These are phyloP conservation scores for Melanotus villosus DNA, from an alignment of 2,888 invertebrate genomes.

Conservation along the genomic window DNA sequence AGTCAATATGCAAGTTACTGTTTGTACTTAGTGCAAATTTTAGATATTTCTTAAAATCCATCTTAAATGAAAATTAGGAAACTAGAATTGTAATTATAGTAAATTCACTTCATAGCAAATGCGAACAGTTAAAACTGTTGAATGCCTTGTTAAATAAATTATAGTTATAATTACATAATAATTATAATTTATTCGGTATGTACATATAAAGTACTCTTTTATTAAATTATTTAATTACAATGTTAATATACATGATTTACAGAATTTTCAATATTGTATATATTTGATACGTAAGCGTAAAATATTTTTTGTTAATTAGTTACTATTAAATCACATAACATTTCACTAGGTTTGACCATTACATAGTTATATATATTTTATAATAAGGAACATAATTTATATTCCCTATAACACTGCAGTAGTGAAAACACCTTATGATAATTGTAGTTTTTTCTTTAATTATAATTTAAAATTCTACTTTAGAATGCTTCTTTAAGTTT, in stretches of 20 bases:
- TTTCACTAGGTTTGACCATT: too few species aligned
- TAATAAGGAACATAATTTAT: too few species aligned
- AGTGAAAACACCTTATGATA: too few species aligned
- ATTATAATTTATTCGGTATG: slow-evolving; percentile 9
- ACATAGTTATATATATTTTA: too few species aligned
- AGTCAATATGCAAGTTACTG: slow-evolving; percentile 9
- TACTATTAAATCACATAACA: too few species aligned
- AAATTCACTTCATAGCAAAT: slow-evolving; percentile 1
- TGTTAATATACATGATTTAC: slow-evolving; percentile 4
- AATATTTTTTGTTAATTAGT: neutral
- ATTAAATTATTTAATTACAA: neutral
- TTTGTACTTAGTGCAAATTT: neutral
- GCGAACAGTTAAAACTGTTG: neutral
- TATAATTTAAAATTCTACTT: too few species aligned
- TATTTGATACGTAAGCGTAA: neutral
- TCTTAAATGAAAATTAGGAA: neutral
- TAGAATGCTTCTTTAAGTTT: too few species aligned
- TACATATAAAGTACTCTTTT: neutral
- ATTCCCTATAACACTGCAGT: too few species aligned
- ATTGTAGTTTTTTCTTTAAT: too few species aligned
- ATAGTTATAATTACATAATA: neutral
- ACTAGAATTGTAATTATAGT: neutral
- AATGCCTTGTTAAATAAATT: neutral
- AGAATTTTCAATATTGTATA: slow-evolving; percentile 5
- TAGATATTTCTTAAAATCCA: neutral